Evolutionary conservation across 1,140 invertebrate species (phyloP).

Genomic region (Papilio polytes): DNA sequence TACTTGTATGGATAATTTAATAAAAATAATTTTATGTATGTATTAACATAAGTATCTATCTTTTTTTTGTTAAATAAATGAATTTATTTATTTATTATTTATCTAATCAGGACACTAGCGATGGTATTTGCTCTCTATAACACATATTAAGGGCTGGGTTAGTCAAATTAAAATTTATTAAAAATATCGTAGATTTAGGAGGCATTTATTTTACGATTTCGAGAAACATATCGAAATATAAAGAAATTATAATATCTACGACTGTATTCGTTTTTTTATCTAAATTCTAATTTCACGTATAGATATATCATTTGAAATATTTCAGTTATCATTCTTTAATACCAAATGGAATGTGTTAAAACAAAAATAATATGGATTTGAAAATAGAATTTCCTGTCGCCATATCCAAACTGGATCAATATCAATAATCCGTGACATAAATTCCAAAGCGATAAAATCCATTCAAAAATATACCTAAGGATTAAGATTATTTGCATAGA

Average conservation of each 20-base stretch:
- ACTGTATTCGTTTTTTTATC: neutral
- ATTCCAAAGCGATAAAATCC: conserved; percentile 5
- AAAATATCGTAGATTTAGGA: neutral
- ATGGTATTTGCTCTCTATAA: neutral
- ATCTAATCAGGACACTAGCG: no score
- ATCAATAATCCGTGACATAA: neutral
- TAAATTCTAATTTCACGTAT: neutral
- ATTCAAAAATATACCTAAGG: neutral
- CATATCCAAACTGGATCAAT: neutral
- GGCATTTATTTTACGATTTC: no score
- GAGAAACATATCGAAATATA: no score
- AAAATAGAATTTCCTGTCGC: conserved; percentile 1
- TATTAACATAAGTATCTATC: neutral
- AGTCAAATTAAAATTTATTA: no score
- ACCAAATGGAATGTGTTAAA: neutral
- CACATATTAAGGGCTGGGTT: neutral
- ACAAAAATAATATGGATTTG: neutral
- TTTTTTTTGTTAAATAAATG: no score
- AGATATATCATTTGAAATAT: conserved; percentile 13
- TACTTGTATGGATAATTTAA: conserved; percentile 2
- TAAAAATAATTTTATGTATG: neutral
- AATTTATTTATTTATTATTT: no score
- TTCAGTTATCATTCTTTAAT: neutral
- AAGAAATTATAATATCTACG: no score
- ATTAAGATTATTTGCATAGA: neutral